phyloP scores from a whole-genome alignment of 2,113 vertebrate species.

The Manacus vitellinus region DNA sequence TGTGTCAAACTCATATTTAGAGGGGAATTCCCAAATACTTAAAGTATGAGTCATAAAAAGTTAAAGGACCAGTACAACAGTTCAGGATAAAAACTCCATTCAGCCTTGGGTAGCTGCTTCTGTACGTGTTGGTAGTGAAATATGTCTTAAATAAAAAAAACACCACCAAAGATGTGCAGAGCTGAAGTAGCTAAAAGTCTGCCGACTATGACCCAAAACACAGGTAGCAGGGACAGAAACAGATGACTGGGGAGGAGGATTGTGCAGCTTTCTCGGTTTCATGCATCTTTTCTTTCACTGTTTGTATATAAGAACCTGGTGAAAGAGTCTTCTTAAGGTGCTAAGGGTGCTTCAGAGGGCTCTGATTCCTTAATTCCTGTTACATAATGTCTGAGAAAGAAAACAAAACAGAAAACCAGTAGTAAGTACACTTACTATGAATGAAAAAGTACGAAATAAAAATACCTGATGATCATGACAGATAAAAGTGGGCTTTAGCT shows the following conservation, averaged over 20 bases:
- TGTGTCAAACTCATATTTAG: constrained; percentile 44
- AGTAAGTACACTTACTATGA: background rate
- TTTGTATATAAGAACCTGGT: background rate
- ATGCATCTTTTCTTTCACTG: background rate
- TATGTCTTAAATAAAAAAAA: background rate
- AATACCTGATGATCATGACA: background rate
- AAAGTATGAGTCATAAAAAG: constrained; percentile 60
- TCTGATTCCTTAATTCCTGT: background rate
- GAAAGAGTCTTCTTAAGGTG: background rate
- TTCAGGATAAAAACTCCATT: constrained; percentile 24
- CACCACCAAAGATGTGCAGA: background rate
- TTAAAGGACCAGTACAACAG: constrained; percentile 40
- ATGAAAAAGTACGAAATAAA: background rate
- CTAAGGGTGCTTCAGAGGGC: background rate
- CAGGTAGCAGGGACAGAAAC: background rate
- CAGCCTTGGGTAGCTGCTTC: background rate
- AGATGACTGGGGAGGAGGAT: background rate
- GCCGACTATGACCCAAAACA: background rate
- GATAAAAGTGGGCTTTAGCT: background rate
- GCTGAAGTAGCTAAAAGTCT: background rate
- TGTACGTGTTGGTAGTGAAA: background rate
- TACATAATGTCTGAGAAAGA: background rate
- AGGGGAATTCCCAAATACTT: constrained; percentile 68
- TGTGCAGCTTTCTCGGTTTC: background rate
- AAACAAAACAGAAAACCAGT: background rate